Base-by-base conservation (phyloP, 2,888 invertebrate species). In the Xanthorhoe spadicearia region DNA sequence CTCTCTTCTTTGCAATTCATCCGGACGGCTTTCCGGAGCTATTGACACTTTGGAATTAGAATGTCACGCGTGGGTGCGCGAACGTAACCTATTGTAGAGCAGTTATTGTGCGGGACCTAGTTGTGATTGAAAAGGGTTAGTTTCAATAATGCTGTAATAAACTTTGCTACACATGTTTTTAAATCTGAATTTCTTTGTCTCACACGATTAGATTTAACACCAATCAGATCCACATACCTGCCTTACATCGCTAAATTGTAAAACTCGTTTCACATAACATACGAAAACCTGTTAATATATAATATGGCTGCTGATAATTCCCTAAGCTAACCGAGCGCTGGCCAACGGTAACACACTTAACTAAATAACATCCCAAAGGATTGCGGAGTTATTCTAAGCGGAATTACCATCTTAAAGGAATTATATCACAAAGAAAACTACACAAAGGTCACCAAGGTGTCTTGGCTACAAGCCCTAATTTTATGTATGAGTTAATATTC, bases 61-160 rank as follows among this genome's bases (percentile, higher is more conserved):
- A 86, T 85, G 88, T 89, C 86, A 89, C 85, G 90, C 90, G 90
- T 89, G 91, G 90, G 89, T 89, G 90, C 84, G 81, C 83, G 75
- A 80, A 83, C 85, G 87, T 87, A 88, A 87, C 83, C 82, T 83
- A 88, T 89, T 89, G 89, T 90, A 75, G 74, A 80, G 80, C 82
- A 73, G 52, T 64, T 77, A 75, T 77, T 76, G 78, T 77, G 77
- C 74, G 77, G 78, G 80, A 83, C 80, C 76, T 83, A 82, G 80
- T 82, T 79, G 77, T 75, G 67, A 81, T 78, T 79, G 77, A 78
- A 79, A 79, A 81, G 83, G 84, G 82, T 82, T 84, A 82, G 82
- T 69, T 72, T 72, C 63, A 68, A 64, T 63, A 48, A 61, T 53
- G 50, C 61, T 55, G 54, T 55, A 32, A 17, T 18, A 10, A 15